Evolutionary conservation across 2,113 vertebrate species (phyloP).

Genomic region (Colinus virginianus): DNA sequence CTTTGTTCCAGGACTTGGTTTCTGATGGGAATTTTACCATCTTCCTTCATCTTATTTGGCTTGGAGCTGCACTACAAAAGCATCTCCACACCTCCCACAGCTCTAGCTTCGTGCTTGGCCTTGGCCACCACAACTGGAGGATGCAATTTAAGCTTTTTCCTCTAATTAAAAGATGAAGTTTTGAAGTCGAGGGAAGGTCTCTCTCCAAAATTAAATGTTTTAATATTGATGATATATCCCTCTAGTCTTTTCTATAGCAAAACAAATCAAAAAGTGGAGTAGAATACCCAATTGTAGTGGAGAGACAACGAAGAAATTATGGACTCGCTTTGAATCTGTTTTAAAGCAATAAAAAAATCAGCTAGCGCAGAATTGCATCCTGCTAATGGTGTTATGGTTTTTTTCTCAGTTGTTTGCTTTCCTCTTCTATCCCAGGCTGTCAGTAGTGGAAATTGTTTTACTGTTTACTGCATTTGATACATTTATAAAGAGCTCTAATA

Average conservation of each 20-base stretch:
- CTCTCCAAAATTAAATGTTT: slow-evolving; percentile 3
- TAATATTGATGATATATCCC: background rate
- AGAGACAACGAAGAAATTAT: background rate
- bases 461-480: background rate
- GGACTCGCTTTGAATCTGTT: background rate
- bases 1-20: background rate
- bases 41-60: background rate
- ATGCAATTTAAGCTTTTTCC: background rate
- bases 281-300: background rate
- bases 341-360: background rate
- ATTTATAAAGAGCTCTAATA: background rate
- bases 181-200: background rate
- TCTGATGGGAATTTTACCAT: background rate
- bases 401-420: background rate
- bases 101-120: fast-evolving
- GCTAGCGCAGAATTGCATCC: background rate
- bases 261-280: background rate
- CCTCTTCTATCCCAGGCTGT: background rate
- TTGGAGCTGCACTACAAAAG: background rate
- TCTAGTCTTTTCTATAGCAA: background rate
- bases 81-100: background rate
- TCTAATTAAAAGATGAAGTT: background rate
- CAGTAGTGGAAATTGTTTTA: background rate
- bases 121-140: fast-evolving
- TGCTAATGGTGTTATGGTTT: background rate